phyloP scores from a whole-genome alignment of 1,140 invertebrate genomes.

The Brachionus rubens region DNA sequence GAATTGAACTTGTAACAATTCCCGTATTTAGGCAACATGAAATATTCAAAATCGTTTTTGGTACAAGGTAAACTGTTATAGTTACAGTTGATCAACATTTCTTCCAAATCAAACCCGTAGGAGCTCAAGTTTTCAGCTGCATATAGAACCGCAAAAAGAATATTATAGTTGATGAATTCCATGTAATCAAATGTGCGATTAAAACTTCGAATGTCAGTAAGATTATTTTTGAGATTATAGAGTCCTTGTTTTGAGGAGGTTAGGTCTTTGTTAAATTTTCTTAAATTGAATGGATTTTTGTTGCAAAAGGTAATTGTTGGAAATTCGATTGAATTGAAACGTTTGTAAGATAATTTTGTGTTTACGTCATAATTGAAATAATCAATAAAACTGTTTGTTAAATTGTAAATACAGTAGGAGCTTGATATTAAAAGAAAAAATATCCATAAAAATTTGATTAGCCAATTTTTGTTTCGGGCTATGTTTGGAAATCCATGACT shows the following conservation, averaged over 20 bases:
- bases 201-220: not conserved
- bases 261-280: not conserved
- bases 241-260: not conserved
- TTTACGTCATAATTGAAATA: constrained; percentile 6
- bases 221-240: not conserved
- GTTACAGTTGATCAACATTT: not conserved
- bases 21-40: not conserved
- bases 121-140: no score
- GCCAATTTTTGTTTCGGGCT: not conserved
- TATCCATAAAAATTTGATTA: not conserved
- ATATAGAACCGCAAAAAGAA: not conserved
- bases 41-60: not conserved
- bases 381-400: not conserved
- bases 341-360: not conserved
- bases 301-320: constrained; percentile 7
- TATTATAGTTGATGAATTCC: not conserved
- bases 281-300: constrained; percentile 9
- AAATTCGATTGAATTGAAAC: not conserved
- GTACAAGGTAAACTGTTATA: not conserved
- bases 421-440: not conserved
- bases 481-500: constrained; percentile 11
- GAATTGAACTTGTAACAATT: not conserved
- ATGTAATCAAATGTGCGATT: not conserved
- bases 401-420: constrained; percentile 3
- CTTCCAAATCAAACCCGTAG: not conserved